Evolutionary conservation across 2,797 vertebrate genomes (phyloP), one percentile per base, ranked within the genome.

Genomic region (Poeciliopsis paucimaculata): DNA sequence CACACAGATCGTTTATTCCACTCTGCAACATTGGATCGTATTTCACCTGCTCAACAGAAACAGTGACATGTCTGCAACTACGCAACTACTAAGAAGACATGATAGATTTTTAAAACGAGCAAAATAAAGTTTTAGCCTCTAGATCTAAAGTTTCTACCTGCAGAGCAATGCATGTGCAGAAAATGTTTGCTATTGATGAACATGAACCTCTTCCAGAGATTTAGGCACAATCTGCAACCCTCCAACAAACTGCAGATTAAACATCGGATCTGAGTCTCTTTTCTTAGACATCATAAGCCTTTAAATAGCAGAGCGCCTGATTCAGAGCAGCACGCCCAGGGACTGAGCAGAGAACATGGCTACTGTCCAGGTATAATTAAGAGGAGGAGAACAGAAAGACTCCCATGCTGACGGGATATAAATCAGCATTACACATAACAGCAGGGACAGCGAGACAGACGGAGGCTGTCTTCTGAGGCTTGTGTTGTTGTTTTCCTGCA

Each of bases 341-440:
- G 87, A 88, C 76, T 76, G 66, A 84, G 86, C 80, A 75, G 79
- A 88, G 84, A 91, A 89, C 83, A 86, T 90, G 89, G 92, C 86
- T 62, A 60, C 72, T 51, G 82, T 91, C 91, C 91, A 92, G 86
- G 76, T 86, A 70, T 89, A 87, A 91, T 90, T 89, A 88, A 92
- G 78, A 90, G 83, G 68, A 85, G 82, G 77, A 81, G 85, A 86
- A 82, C 74, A 86, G 88, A 85, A 81, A 76, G 78, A 82, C 76
- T 87, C 75, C 77, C 76, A 57, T 51, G 70, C 71, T 77, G 84
- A 82, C 20, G 1, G 77, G 81, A 87, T 46, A 72, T 75, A 83
- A 76, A 80, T 83, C 66, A 60, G 55, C 70, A 80, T 77, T n/a
- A 80, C 85, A 79, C 64, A 86, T 83, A 88, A 82, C 84, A 87